Evolutionary conservation across 2,888 invertebrate species (phyloP), one percentile per base, ranked within the genome.

Genomic region (Anagyrus pseudococci): DNA sequence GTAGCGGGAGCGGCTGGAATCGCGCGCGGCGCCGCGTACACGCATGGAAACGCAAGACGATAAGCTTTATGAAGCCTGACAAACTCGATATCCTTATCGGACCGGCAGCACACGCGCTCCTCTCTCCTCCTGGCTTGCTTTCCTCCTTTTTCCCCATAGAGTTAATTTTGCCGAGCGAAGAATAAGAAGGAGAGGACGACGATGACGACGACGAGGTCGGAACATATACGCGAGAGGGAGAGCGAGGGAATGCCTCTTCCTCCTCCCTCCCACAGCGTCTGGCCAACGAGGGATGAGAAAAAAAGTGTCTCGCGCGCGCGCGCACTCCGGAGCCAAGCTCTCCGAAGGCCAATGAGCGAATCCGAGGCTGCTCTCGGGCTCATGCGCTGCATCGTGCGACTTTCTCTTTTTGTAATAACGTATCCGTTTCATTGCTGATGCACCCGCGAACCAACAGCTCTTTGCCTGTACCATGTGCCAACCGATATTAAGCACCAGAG

Each of bases 31-130:
- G 6, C 37, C 47, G 2, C 33, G 26, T 41, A 54, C 58, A 57
- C 50, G 54, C 54, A 54, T 62, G 62, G 52, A 58, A 60, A 58
- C 52, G 54, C 23, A 46, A 58, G 53, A 46, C 49, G 64, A 67
- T 65, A 67, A 67, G 57, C 59, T 53, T 67, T 54, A 67, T 62
- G 57, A 58, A 59, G 47, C 33, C 40, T 61, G 58, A 60, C 44
- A 67, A 60, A 61, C 56, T 58, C 55, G 52, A 62, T 59, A 55
- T 55, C 49, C 59, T 60, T 60, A 65, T 67, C 62, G 50, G 37
- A 19, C 54, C 53, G 47, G 59, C 55, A 58, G n/a, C n/a, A n/a
- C 37, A 15, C 10, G 22, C 15, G 33, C 33, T 53, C 10, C 19
- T 20, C 40, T 40, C 40, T 40, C 26, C 47, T 8, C 19, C 23